Evolutionary conservation across 2,797 vertebrate genomes (phyloP).

Genomic region (Aphelocoma californica): DNA sequence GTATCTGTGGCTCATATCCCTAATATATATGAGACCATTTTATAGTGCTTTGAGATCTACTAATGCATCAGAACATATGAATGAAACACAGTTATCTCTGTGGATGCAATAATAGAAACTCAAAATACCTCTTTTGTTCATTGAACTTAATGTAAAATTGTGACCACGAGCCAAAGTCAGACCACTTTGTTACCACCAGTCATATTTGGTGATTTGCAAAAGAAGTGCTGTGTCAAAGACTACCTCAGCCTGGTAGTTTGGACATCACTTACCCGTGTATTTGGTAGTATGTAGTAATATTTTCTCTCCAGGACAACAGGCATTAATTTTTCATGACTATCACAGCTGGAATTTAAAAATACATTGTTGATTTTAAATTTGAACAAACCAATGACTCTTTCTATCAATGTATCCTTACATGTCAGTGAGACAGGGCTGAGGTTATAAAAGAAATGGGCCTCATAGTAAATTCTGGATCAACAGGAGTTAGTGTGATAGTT

Average conservation of each 20-base stretch:
- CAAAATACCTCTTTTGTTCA: neutral
- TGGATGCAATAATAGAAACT: neutral
- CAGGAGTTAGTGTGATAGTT: rapidly evolving
- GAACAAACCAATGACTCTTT: neutral
- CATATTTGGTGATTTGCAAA: neutral
- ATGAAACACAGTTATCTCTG: neutral
- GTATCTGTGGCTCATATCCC: neutral
- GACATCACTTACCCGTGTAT: neutral
- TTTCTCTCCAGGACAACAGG: neutral
- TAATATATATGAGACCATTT: neutral
- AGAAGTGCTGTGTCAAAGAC: neutral
- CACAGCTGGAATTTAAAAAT: neutral
- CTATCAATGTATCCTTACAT: neutral
- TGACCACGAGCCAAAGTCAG: neutral
- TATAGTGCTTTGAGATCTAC: neutral
- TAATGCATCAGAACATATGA: neutral
- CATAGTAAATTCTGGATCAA: neutral
- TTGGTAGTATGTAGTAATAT: neutral
- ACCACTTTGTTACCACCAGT: neutral
- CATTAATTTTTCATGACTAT: neutral
- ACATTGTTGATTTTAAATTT: neutral
- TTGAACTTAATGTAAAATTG: neutral
- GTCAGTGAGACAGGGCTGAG: neutral
- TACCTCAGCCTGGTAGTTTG: neutral
- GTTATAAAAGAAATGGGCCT: neutral